These are phyloP conservation scores for Charadrius vociferus DNA, from an alignment of 2,113 vertebrate species.

Conservation along the genomic window DNA sequence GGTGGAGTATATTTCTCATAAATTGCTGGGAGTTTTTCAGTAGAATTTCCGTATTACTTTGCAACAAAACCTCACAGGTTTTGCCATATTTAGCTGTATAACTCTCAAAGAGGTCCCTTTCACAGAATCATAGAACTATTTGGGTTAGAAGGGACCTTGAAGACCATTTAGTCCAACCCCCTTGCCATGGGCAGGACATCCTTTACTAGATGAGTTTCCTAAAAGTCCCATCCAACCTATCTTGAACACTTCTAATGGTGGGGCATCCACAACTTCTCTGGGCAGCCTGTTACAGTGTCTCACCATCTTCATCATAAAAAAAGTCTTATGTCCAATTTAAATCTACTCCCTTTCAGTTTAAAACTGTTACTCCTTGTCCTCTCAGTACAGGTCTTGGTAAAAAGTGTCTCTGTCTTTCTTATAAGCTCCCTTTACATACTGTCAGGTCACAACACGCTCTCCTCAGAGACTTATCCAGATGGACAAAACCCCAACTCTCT, in stretches of 20 bases:
- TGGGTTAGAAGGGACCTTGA: accelerated
- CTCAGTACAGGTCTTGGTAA: background rate
- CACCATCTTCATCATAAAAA: background rate
- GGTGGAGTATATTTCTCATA: background rate
- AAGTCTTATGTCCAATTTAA: background rate
- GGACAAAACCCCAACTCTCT: background rate
- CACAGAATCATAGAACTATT: background rate
- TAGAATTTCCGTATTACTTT: background rate
- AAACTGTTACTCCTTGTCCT: background rate
- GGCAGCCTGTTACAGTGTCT: background rate
- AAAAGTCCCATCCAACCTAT: background rate
- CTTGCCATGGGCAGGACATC: accelerated
- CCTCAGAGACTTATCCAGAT: background rate
- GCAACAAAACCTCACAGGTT: background rate
- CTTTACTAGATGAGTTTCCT: background rate
- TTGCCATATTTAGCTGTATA: background rate
- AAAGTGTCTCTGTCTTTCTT: background rate
- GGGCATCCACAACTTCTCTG: no score
- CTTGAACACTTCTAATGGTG: background rate
- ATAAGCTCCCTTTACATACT: background rate
- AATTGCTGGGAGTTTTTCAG: background rate
- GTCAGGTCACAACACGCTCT: background rate
- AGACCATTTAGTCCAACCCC: background rate
- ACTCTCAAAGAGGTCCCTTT: background rate
- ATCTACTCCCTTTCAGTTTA: background rate